Percentiles rank a stretch among this genome's conserved stretches.
Evolutionary conservation across 2,113 vertebrate species (phyloP).

Genomic region (Pteronura brasiliensis): DNA sequence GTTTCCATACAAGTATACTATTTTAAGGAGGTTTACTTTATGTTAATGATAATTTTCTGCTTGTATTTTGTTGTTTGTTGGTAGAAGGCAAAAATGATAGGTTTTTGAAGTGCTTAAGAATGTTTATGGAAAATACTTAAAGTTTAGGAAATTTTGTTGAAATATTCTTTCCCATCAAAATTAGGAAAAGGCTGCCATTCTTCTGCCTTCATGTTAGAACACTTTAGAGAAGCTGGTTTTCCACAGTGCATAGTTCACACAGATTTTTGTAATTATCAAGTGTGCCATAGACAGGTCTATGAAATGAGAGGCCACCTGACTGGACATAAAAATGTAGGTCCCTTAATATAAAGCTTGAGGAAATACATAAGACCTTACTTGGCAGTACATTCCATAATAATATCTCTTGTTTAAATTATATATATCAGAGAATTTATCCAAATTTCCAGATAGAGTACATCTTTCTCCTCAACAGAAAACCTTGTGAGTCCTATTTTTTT

Average conservation of each 20-base stretch:
- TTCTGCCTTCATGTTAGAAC: background rate
- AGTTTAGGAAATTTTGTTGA: background rate
- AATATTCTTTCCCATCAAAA: background rate
- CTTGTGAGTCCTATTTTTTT: background rate
- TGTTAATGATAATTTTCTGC: background rate
- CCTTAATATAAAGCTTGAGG: background rate
- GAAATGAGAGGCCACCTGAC: background rate
- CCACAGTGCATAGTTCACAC: background rate
- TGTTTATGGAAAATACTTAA: background rate
- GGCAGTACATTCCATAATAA: background rate
- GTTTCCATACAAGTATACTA: background rate
- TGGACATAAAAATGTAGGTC: background rate
- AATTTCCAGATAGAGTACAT: background rate
- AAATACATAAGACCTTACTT: background rate
- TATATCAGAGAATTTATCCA: background rate
- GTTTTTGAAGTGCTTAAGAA: background rate
- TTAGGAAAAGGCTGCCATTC: background rate
- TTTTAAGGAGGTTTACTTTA: background rate
- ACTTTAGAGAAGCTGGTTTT: background rate
- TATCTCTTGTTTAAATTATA: background rate
- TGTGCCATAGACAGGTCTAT: background rate
- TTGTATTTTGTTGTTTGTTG: background rate
- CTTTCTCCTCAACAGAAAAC: background rate
- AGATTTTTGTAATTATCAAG: background rate
- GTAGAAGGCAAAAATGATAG: background rate